Evolutionary conservation across 53 echinoderm and acorn worm species (phyloP).

Genomic region (Glandiceps talaboti): DNA sequence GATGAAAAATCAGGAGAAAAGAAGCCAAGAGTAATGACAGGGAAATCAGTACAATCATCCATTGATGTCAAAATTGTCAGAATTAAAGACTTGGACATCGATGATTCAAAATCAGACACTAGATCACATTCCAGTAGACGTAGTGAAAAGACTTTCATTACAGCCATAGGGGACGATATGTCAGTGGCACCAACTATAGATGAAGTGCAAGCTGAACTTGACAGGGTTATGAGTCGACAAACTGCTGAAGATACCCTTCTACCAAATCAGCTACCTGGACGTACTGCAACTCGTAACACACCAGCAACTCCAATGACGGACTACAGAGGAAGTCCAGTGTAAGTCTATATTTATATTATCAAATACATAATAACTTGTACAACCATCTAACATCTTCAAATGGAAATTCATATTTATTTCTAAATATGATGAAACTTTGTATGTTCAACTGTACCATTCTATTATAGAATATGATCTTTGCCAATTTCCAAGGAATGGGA

Average conservation of each 20-base stretch:
- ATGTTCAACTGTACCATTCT: too few relatives aligned
- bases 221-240: background rate
- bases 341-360: too few relatives aligned
- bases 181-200: background rate
- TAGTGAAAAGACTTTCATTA: background rate
- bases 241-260: background rate
- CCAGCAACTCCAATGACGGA: constrained; percentile 46
- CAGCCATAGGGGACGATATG: background rate
- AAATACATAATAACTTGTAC: too few relatives aligned
- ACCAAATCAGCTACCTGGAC: constrained; percentile 4
- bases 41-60: background rate
- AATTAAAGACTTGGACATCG: background rate
- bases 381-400: too few relatives aligned
- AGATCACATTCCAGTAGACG: background rate
- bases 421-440: too few relatives aligned
- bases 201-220: background rate
- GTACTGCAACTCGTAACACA: constrained; percentile 56
- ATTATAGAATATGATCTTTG: too few relatives aligned
- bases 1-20: too few relatives aligned
- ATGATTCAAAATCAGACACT: background rate
- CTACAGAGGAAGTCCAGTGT: background rate
- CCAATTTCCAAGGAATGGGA: too few relatives aligned
- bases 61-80: background rate
- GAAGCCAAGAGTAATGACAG: background rate
- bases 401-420: too few relatives aligned